phyloP scores from a whole-genome alignment of 2,797 vertebrate species.

The Enteromius afrohamiltoni region DNA sequence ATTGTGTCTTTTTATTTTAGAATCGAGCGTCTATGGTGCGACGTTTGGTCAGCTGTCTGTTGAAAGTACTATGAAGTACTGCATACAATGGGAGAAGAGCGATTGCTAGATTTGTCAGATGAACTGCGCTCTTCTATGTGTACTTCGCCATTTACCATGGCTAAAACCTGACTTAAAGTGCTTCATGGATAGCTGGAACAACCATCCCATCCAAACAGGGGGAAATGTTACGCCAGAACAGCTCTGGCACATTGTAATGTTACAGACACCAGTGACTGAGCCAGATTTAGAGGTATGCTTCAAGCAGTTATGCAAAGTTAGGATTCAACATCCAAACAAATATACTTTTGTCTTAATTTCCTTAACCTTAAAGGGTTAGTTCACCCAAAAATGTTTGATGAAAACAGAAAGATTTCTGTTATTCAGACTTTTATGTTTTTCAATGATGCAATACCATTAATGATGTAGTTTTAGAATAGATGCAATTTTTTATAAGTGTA shows the following conservation, averaged over 20 bases:
- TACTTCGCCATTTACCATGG: too few species aligned
- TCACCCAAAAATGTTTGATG: not conserved
- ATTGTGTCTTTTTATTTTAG: slow-evolving; percentile 12
- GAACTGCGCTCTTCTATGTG: not conserved
- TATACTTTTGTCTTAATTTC: not conserved
- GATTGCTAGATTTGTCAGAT: slow-evolving; percentile 10
- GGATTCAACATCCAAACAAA: not conserved
- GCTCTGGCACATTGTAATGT: not conserved
- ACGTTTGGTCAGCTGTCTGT: slow-evolving; percentile 23
- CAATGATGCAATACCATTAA: too few species aligned
- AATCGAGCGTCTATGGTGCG: slow-evolving; percentile 26
- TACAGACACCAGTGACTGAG: too few species aligned
- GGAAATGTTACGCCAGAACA: slow-evolving; percentile 27
- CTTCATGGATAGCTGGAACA: slow-evolving; percentile 1
- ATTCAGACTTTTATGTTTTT: too few species aligned
- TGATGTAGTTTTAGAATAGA: too few species aligned
- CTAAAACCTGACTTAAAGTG: not conserved
- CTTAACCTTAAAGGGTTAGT: not conserved
- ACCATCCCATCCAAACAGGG: slow-evolving; percentile 24
- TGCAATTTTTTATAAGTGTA: too few species aligned
- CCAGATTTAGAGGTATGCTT: too few species aligned
- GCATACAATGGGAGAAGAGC: slow-evolving; percentile 27
- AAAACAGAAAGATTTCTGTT: not conserved
- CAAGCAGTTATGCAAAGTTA: not conserved
- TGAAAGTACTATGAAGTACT: slow-evolving; percentile 35